A percentile compares a stretch with the other conserved stretches of the same genome.
Conservation (phyloP, 2,888 invertebrate species). For the Gerosis bhagava region DNA sequence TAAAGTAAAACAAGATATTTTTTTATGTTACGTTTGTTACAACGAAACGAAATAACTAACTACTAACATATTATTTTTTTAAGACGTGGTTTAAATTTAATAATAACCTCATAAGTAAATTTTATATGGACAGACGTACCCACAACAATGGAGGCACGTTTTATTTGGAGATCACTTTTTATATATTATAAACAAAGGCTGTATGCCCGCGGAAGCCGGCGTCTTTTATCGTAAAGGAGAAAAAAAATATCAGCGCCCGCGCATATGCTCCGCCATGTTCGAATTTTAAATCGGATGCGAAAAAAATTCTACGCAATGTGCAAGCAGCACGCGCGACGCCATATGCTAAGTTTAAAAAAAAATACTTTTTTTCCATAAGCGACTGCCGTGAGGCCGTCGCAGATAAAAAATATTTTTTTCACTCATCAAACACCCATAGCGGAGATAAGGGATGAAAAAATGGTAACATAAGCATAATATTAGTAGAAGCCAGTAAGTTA, state of each 20-base stretch:
- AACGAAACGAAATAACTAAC: too few relatives aligned
- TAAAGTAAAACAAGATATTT: too few relatives aligned
- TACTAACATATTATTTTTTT: too few relatives aligned
- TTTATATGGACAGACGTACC: slow-evolving; percentile 28
- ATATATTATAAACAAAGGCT: slow-evolving; percentile 39
- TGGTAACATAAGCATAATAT: slow-evolving; percentile 79
- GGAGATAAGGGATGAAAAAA: slow-evolving; percentile 70
- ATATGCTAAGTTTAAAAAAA: slow-evolving; percentile 61
- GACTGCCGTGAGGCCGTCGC: slow-evolving; percentile 31
- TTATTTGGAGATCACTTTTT: slow-evolving; percentile 41
- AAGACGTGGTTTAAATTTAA: slow-evolving; percentile 4
- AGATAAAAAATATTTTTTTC: slow-evolving; percentile 38
- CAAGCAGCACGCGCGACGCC: slow-evolving; percentile 69
- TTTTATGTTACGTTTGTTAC: too few relatives aligned
- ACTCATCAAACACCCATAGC: slow-evolving; percentile 65
- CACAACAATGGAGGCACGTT: slow-evolving; percentile 34
- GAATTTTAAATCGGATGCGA: slow-evolving; percentile 78
- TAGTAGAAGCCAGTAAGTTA: slow-evolving; percentile 59
- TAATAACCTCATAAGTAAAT: slow-evolving; percentile 17
- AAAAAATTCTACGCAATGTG: slow-evolving; percentile 78
- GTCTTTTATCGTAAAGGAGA: slow-evolving; percentile 48
- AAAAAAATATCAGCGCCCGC: slow-evolving; percentile 59
- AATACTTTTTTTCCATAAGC: slow-evolving; percentile 54
- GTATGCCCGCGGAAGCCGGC: slow-evolving; percentile 47
- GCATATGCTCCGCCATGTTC: slow-evolving; percentile 70